Evolutionary conservation across 2,113 vertebrate species (phyloP).

Genomic region (Coptodon rendalli): DNA sequence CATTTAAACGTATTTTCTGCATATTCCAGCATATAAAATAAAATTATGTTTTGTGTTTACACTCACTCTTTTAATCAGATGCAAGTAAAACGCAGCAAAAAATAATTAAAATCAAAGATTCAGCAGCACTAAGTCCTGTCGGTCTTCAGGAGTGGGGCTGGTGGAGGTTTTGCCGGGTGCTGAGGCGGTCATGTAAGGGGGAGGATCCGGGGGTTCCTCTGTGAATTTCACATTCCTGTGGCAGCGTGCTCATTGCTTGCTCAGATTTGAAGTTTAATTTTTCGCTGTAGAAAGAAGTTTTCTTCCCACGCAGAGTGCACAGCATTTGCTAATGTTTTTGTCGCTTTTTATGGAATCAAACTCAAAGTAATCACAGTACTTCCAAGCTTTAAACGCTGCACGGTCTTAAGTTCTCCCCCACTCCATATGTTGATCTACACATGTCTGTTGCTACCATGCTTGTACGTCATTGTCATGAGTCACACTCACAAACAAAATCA

Average conservation of each 20-base stretch:
- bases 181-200: background rate
- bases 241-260: background rate
- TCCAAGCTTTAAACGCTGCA: fast-evolving
- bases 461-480: too few relatives aligned
- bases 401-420: fast-evolving
- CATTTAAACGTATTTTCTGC: background rate
- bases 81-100: background rate
- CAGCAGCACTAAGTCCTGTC: background rate
- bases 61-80: background rate
- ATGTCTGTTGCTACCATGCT: background rate
- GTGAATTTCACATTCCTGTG: background rate
- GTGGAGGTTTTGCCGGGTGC: background rate
- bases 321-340: background rate
- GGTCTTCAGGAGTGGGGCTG: fast-evolving
- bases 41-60: background rate
- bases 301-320: fast-evolving
- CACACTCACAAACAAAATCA: background rate
- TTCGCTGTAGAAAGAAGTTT: fast-evolving
- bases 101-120: background rate
- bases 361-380: background rate
- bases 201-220: background rate
- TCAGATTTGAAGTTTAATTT: background rate
- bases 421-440: background rate
- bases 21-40: background rate
- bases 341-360: fast-evolving